Evolutionary conservation across 2,113 vertebrate species (phyloP), one percentile per base, ranked within the genome.

Genomic region (Larimichthys crocea): DNA sequence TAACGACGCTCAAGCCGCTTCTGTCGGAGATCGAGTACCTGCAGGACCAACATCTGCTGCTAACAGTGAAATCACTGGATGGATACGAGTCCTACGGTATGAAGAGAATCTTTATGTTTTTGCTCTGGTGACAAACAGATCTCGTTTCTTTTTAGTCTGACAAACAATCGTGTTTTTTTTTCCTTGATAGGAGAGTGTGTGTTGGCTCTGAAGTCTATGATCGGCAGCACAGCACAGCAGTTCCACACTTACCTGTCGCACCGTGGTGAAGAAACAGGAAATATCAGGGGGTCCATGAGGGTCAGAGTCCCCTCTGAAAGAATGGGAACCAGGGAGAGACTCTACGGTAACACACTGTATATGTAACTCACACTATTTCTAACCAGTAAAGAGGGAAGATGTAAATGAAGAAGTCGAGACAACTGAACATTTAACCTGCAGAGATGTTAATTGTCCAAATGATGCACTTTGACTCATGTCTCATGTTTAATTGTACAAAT

Each of bases 221-320:
- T 99, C 2, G 98, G 98, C 87, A 99, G 97, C 94, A 99, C 98
- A 0, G 94, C 96, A 0, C 98, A 99, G 91, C 97, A 99, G 94
- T 99, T 99, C 91, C 96, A 99, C 89, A 99, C 98, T 6, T 99
- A 96, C 89, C 93, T 99, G 76, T 98, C 97, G 11, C 98, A 99
- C 93, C 97, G 98, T 0, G 98, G 98, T 0, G 98, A 99, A 89
- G 98, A 99, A 88, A 99, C 97, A 0, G 98, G 98, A 76, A 99
- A 99, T 91, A 99, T 99, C 93, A 95, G 98, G 0, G 98, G 98
- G 7, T 98, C 96, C 90, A 99, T 99, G 98, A 97, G 96, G 90
- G 98, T 99, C 82, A 93, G 97, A 60, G 98, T 99, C 40, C 98
- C 98, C 0, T 94, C 97, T 0, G 98, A 99, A 87, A 95, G 98